Evolutionary conservation across 1,140 invertebrate genomes (phyloP).

Genomic region (Papilio polyxenes): DNA sequence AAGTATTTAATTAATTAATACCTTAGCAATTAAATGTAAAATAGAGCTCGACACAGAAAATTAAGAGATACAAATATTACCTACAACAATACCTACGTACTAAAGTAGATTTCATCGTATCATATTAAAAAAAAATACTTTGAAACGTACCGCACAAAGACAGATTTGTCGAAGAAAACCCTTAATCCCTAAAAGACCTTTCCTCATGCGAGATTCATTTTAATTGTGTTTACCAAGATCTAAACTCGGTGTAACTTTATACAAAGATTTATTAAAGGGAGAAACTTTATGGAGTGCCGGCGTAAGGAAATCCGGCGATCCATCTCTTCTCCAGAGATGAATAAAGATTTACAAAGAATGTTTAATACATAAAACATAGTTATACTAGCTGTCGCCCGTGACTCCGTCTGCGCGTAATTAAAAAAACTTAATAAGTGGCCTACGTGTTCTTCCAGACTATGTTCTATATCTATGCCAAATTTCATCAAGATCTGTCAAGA

Average conservation of each 20-base stretch:
- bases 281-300: constrained; percentile 10
- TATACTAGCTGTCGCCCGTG: not conserved
- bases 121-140: not conserved
- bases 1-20: not conserved
- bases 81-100: no score
- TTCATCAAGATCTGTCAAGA: no score
- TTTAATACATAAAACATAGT: not conserved
- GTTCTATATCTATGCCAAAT: no score
- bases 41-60: no score
- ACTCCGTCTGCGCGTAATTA: not conserved
- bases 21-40: not conserved
- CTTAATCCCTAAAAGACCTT: constrained; percentile 18
- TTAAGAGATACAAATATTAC: no score
- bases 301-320: constrained; percentile 22
- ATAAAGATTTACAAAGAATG: not conserved
- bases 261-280: constrained; percentile 27
- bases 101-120: not conserved
- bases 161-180: constrained; percentile 21
- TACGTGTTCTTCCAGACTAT: no score
- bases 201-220: constrained; percentile 24
- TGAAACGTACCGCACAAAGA: constrained; percentile 2
- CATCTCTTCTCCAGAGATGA: constrained; percentile 8
- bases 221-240: constrained; percentile 29
- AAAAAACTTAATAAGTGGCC: not conserved
- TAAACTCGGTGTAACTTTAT: constrained; percentile 21